These are phyloP conservation scores for Siniperca knerii DNA, from an alignment of 2,113 vertebrate species.

Conservation along the genomic window DNA sequence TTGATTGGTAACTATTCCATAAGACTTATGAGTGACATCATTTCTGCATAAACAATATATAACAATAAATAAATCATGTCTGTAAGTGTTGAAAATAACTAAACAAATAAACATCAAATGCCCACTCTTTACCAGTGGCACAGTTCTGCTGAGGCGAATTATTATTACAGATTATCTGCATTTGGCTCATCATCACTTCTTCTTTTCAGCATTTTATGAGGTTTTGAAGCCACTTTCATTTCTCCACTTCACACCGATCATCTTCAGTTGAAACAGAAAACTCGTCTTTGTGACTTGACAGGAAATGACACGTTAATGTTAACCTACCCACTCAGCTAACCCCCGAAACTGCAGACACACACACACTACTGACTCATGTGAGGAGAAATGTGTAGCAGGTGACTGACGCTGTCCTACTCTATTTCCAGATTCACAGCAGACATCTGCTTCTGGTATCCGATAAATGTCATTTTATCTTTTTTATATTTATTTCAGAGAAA, in stretches of 20 bases:
- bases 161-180: background rate
- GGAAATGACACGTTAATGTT: slow-evolving; percentile 25
- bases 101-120: background rate
- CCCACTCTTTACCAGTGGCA: background rate
- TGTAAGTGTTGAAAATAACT: background rate
- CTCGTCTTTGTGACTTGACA: background rate
- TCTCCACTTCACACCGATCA: background rate
- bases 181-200: background rate
- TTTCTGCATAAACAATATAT: too few relatives aligned
- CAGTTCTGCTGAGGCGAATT: background rate
- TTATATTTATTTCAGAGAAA: background rate
- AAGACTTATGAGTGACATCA: too few relatives aligned
- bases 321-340: background rate
- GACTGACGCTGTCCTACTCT: background rate
- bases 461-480: background rate
- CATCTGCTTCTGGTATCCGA: background rate
- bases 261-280: background rate
- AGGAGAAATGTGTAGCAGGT: background rate
- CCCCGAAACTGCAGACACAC: background rate
- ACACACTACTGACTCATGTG: background rate
- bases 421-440: background rate
- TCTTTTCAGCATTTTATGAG: background rate
- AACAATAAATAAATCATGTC: background rate
- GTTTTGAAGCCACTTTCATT: slow-evolving; percentile 15
- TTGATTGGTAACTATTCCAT: too few relatives aligned